Base-by-base conservation (phyloP, 2,888 invertebrate species). In the Exephanes ischioxanthus region DNA sequence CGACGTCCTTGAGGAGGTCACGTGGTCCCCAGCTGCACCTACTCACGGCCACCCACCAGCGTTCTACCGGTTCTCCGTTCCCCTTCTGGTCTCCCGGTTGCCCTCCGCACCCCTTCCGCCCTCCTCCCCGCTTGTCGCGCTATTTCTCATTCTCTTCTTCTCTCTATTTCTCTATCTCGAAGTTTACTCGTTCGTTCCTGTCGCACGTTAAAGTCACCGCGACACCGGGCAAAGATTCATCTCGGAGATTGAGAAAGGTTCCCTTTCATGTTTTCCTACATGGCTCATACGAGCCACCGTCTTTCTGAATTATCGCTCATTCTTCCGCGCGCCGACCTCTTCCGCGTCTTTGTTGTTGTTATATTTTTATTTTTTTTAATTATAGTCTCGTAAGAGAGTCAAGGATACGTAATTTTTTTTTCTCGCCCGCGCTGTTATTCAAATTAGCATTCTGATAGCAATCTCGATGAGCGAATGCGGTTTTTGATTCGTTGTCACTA, bases 1-100 rank as follows among this genome's bases (percentile, higher is more conserved):
- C 91, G 89, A 89, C 91, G 93, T 92, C 93, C 93, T 93, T 93
- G 93, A 80, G 30, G 90, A 90, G 92, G 91, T 92, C 93, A 92
- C 92, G 92, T 92, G 92, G 89, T 89, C 81, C 80, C 85, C 86
- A 87, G 88, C 88, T 90, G 89, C 91, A 90, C 91, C 91, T 90
- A 91, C 88, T 86, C 83, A 68, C 82, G 88, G 88, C 89, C 90
- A 90, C 90, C 90, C 89, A 90, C 90, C 90, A 90, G 85, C 85
- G 76, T 84, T 82, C 88, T 88, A 87, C 84, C 87, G 87, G 85
- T 82, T 85, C 84, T 85, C 77, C 86, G 82, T 78, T 83, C 68
- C 81, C 73, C 72, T 78, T 78, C 67, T 63, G 71, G 58, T 71
- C 76, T 73, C 48, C 70, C 78, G 68, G 73, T 87, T 84, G 68